Conservation (phyloP, 23 tunicate genomes). For the Styela plicata region DNA sequence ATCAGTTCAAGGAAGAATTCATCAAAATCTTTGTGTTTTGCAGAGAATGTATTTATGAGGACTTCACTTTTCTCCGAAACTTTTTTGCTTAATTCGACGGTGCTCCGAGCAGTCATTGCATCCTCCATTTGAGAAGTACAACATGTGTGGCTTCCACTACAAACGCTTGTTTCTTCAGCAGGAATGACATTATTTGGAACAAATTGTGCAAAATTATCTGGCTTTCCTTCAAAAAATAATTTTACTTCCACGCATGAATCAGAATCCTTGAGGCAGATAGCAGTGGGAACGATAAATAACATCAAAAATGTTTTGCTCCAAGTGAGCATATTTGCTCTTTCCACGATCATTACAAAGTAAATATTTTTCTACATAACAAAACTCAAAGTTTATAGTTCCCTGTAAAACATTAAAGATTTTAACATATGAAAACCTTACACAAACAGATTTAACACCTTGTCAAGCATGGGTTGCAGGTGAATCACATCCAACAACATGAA, state of each 20-base stretch:
- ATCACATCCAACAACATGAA: neutral
- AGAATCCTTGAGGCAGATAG: neutral
- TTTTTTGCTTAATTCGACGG: conserved; percentile 10
- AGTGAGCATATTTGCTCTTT: neutral
- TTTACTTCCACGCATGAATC: neutral
- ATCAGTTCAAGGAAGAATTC: conserved; percentile 39
- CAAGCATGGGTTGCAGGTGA: too few species aligned
- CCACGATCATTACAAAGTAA: neutral
- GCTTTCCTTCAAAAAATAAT: neutral
- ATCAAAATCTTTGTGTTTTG: conserved; percentile 4
- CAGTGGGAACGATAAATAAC: neutral
- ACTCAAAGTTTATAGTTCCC: neutral
- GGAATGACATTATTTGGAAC: neutral
- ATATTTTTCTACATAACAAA: neutral
- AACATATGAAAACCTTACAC: too few species aligned
- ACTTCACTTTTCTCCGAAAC: neutral
- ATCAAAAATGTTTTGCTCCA: neutral
- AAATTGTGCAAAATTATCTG: neutral
- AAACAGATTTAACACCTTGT: too few species aligned
- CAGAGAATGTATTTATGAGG: neutral
- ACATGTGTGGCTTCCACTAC: conserved; percentile 24
- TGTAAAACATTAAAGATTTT: neutral
- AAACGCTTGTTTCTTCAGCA: neutral
- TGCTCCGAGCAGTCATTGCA: conserved; percentile 7
- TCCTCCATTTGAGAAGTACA: conserved; percentile 31